A percentile compares a stretch with the other conserved stretches of the same genome.
These are phyloP conservation scores for Cremastobaeus sp. DNA, from an alignment of 2,888 invertebrate genomes.

Conservation along the genomic window DNA sequence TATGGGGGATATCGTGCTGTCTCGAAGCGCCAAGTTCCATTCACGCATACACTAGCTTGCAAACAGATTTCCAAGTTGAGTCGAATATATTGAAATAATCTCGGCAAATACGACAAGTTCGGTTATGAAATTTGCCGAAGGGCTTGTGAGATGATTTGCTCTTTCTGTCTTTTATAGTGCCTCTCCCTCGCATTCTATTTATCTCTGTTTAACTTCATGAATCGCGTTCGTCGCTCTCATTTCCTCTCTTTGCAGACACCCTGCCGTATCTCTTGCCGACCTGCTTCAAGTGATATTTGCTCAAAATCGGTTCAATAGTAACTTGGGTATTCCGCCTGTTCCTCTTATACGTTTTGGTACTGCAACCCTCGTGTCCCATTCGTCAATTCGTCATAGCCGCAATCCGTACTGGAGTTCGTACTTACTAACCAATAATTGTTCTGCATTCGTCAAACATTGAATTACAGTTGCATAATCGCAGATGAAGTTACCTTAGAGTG, in stretches of 20 bases:
- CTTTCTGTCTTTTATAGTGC: constrained; percentile 57
- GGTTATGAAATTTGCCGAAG: constrained; percentile 79
- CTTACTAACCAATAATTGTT: constrained; percentile 68
- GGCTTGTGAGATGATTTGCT: constrained; percentile 76
- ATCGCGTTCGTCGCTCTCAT: constrained; percentile 43
- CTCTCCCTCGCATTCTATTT: constrained; percentile 59
- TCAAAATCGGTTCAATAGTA: constrained; percentile 79
- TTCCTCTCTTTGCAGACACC: constrained; percentile 62
- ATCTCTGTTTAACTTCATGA: constrained; percentile 60
- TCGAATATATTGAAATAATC: constrained; percentile 79
- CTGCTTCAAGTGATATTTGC: constrained; percentile 77
- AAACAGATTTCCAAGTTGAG: constrained; percentile 78
- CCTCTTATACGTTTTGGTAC: constrained; percentile 75
- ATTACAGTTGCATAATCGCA: constrained; percentile 59
- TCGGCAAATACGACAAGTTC: constrained; percentile 79
- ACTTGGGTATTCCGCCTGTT: constrained; percentile 77
- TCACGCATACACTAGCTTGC: constrained; percentile 78
- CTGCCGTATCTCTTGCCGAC: constrained; percentile 66
- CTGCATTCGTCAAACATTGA: constrained; percentile 67
- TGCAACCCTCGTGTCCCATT: constrained; percentile 54
- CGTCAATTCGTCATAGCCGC: constrained; percentile 63
- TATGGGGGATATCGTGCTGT: constrained; percentile 56
- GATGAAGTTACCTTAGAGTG: constrained; percentile 54
- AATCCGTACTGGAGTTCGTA: constrained; percentile 62
- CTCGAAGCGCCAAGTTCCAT: constrained; percentile 74